Conservation (phyloP, 2,797 vertebrate species). For the Macroramphosus scolopax region DNA sequence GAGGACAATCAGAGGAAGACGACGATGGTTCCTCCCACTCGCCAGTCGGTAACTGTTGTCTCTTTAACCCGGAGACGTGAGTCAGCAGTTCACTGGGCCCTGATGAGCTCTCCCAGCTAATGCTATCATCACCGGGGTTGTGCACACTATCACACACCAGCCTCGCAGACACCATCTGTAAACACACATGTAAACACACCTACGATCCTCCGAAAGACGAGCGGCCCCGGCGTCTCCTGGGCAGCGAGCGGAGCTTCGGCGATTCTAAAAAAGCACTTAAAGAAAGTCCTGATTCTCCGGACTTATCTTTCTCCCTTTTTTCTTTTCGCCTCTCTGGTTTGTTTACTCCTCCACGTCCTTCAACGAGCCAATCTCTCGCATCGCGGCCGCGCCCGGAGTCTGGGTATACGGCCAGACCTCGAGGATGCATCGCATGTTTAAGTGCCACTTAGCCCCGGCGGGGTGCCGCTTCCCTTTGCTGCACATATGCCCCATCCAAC, state of each 20-base stretch:
- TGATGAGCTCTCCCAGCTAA: conserved; percentile 53
- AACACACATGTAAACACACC: conserved; percentile 41
- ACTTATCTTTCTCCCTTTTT: conserved; percentile 17
- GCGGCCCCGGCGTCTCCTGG: conserved; percentile 11
- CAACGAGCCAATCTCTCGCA: conserved; percentile 21
- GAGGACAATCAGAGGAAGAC: too few species aligned
- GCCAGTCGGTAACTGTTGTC: conserved; percentile 30
- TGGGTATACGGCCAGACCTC: conserved; percentile 17
- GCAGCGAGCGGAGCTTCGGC: too few species aligned
- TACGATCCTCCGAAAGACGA: conserved; percentile 28
- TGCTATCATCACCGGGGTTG: conserved; percentile 58
- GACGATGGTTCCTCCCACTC: conserved; percentile 32
- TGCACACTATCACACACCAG: conserved; percentile 52
- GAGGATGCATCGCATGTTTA: conserved; percentile 31
- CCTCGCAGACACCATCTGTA: conserved; percentile 56
- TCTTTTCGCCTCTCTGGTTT: conserved; percentile 2
- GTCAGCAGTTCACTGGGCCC: conserved; percentile 56
- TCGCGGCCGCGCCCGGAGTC: conserved; percentile 5
- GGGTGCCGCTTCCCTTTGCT: conserved; percentile 22
- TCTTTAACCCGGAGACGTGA: conserved; percentile 56
- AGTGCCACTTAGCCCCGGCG: conserved; percentile 48
- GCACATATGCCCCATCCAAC: conserved; percentile 28
- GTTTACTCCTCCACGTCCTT: conserved; percentile 42
- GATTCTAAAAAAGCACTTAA: conserved; percentile 19
- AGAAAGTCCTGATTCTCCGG: conserved; percentile 13